Evolutionary conservation across 2,113 vertebrate genomes (phyloP), one percentile per base, ranked within the genome.

Genomic region (Gnathochromis pfefferi): DNA sequence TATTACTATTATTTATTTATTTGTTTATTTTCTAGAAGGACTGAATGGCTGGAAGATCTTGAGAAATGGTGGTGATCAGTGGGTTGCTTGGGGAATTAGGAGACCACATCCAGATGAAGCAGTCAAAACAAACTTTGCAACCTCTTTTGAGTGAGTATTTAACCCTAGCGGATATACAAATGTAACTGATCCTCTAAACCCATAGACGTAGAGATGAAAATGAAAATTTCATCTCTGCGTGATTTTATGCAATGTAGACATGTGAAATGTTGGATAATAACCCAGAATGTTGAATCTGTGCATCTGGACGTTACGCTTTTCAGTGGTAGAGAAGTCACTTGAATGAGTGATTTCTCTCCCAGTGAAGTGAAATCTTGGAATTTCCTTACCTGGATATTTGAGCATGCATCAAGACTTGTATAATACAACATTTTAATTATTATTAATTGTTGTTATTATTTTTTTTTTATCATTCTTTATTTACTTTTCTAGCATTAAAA

Each of bases 101-200:
- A 5, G 1, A 12, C 54, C 85, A 26, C 95, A 94, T 84, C 96
- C 95, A 40, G 86, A 96, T 73, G 81, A 83, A 9, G 55, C 9
- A 2, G 60, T 95, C 49, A n/a, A 73, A 82, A 94, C 90, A 45
- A 95, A 85, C 81, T 96, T 96, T 95, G 94, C 95, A 47, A 97
- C 96, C 3, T 97, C 96, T 47, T 97, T 89, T 21, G 0, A 1
- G 96, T 96, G 63, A 94, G 94, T 94, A 58, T 33, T 14, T 13
- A 35, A 6, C 45, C 31, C 6, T 63, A 35, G 2, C 31, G 1
- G 58, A 63, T 63, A 63, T 63, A 63, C 58, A 63, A 63, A 63
- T 35, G 4, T 35, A 63, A 19, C 17, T 63, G 28, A 63, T 63
- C 58, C 28, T 5, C 58, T 63, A 3, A 63, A 63, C 31, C 58